Percentiles rank a stretch among this genome's conserved stretches.
Conservation (phyloP, 2,113 vertebrate genomes). For the Neoarius graeffei region DNA sequence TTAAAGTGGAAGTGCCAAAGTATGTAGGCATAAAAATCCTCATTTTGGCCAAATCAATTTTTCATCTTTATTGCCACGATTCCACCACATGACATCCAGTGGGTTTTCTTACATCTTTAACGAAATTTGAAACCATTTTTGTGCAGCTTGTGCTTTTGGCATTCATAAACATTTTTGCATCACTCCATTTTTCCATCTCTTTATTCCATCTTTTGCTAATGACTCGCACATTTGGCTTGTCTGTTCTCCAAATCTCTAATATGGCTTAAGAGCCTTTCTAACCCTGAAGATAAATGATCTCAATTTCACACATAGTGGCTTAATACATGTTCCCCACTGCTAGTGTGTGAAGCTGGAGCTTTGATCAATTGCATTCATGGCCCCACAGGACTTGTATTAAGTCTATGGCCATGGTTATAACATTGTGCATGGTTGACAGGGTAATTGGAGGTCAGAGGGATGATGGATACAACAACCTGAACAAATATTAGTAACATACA, state of each 20-base stretch:
- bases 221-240: conserved; percentile 5
- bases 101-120: background rate
- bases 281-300: conserved; percentile 53
- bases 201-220: conserved; percentile 26
- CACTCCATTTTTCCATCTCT: background rate
- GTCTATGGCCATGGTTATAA: conserved; percentile 52
- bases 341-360: conserved; percentile 50
- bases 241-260: conserved; percentile 18
- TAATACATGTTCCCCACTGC: conserved; percentile 48
- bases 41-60: background rate
- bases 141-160: background rate
- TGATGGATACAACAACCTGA: conserved; percentile 58
- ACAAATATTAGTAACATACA: conserved; percentile 64
- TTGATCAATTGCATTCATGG: conserved; percentile 65
- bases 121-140: background rate
- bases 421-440: conserved; percentile 55
- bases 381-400: conserved; percentile 41
- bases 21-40: background rate
- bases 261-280: conserved; percentile 18
- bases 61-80: background rate
- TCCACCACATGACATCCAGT: background rate
- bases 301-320: conserved; percentile 63
- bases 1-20: background rate
- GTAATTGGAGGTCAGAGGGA: conserved; percentile 61
- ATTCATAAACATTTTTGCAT: conserved; percentile 4